Base-by-base conservation (phyloP, 1,140 invertebrate species). In the Drosophila setifemur region DNA sequence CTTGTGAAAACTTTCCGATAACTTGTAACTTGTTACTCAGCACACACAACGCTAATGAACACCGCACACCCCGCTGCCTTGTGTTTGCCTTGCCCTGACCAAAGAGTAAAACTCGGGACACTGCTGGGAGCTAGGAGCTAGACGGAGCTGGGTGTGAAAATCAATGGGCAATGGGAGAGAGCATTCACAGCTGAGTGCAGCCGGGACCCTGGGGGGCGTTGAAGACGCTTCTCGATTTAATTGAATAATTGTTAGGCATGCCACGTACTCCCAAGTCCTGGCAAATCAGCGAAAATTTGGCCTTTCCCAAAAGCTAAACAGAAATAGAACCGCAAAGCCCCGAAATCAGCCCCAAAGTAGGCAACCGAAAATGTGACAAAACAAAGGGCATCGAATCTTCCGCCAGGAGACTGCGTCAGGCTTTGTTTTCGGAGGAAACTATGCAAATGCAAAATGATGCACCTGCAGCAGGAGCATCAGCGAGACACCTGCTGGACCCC, bases 231-330 rank as follows among this genome's bases (percentile, higher is more conserved):
- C 64, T 61, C 54, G 67, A 89, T 88, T 87, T 89, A 89, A 89
- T 89, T 89, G 82, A 89, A 87, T 89, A 89, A 89, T 89, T 88
- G 71, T 72, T 76, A 75, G 64, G 74, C 88, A 64, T 55, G 50
- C 71, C 71, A 83, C 79, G 79, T 85, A 70, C 31, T 4, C n/a
- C 4, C 25, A 42, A 60, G 31, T 47, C 47, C 42, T 53, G 35
- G 39, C 28, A 67, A 73, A 73, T 73, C 69, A 72, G 68, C 48
- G 39, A 48, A 72, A 64, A 29, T 33, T 12, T 47, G 8, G 33
- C 12, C 16, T 16, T 21, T 12, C 37, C 40, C 11, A 33, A 16
- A 28, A 61, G 57, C 57, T 21, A 43, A 57, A 42, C 50, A 42
- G 26, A 14, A 35, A 26, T 44, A 18, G 37, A 33, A 58, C 6